Conservation (phyloP, 2,888 invertebrate genomes). For the Lacanobia oleracea region DNA sequence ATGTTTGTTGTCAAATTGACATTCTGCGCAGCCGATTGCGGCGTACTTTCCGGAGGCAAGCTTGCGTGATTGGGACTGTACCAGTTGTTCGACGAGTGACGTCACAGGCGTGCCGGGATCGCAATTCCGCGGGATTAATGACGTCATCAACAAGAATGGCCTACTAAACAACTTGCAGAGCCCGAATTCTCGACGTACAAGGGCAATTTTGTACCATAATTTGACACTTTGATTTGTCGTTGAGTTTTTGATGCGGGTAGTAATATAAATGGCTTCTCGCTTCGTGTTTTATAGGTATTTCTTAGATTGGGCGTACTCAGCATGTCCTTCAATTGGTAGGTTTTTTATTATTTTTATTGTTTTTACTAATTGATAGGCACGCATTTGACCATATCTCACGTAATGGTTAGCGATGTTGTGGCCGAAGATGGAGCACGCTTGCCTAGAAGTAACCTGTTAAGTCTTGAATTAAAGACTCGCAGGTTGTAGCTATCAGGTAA, state of each 20-base stretch:
- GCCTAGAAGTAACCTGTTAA: too few species aligned
- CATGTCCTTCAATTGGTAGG: not conserved
- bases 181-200: conserved; percentile 42
- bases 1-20: too few species aligned
- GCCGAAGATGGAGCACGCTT: too few species aligned
- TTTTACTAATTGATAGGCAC: too few species aligned
- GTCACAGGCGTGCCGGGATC: conserved; percentile 58
- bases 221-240: conserved; percentile 55
- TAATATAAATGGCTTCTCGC: conserved; percentile 10
- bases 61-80: too few species aligned
- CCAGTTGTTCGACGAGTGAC: conserved; percentile 50
- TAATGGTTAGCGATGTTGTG: too few species aligned
- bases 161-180: conserved; percentile 60
- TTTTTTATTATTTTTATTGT: too few species aligned
- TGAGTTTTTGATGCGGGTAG: conserved; percentile 35
- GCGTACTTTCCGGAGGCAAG: too few species aligned
- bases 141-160: conserved; percentile 65
- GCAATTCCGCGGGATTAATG: conserved; percentile 66
- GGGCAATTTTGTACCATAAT: conserved; percentile 56
- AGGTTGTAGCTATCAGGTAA: too few species aligned
- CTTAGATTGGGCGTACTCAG: not conserved
- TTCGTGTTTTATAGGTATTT: conserved; percentile 25
- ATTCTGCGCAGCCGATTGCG: too few species aligned
- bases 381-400: too few species aligned
- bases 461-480: too few species aligned